Evolutionary conservation across 2,888 invertebrate genomes (phyloP).

Genomic region (Punctoribates punctum): DNA sequence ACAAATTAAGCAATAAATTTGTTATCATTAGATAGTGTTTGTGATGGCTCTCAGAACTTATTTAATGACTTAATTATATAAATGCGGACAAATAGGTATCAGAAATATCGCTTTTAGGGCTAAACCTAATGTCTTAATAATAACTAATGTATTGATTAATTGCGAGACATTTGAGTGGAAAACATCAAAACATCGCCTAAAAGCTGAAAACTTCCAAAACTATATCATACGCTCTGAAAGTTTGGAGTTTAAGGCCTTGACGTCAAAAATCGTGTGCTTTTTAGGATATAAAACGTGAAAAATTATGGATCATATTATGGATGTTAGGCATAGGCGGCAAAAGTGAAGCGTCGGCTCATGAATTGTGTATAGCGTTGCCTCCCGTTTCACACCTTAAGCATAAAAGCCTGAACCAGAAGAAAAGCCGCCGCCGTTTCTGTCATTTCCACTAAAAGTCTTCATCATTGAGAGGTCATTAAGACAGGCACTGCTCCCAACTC

Average conservation of each 20-base stretch:
- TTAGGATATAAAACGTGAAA: constrained; percentile 34
- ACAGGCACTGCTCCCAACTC: neutral
- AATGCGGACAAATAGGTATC: neutral
- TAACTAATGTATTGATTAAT: constrained; percentile 25
- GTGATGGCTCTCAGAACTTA: neutral
- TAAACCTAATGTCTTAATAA: constrained; percentile 27
- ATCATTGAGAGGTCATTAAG: constrained; percentile 31
- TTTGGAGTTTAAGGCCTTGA: neutral
- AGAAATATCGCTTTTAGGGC: neutral
- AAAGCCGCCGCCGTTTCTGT: constrained; percentile 20
- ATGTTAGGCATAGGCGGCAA: constrained; percentile 29
- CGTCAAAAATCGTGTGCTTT: constrained; percentile 8
- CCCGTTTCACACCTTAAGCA: constrained; percentile 37
- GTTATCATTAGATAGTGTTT: constrained; percentile 7
- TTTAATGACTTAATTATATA: constrained; percentile 36
- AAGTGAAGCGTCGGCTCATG: constrained; percentile 18
- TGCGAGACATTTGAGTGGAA: constrained; percentile 2
- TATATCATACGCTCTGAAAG: constrained; percentile 8
- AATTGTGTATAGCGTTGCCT: constrained; percentile 31
- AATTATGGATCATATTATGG: constrained; percentile 20
- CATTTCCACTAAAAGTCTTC: constrained; percentile 1
- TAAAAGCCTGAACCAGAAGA: constrained; percentile 18
- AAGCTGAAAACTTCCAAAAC: neutral
- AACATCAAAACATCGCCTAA: constrained; percentile 29
- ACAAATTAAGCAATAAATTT: constrained; percentile 15